phyloP scores from a whole-genome alignment of 2,797 vertebrate species.

The Potorous gilbertii region DNA sequence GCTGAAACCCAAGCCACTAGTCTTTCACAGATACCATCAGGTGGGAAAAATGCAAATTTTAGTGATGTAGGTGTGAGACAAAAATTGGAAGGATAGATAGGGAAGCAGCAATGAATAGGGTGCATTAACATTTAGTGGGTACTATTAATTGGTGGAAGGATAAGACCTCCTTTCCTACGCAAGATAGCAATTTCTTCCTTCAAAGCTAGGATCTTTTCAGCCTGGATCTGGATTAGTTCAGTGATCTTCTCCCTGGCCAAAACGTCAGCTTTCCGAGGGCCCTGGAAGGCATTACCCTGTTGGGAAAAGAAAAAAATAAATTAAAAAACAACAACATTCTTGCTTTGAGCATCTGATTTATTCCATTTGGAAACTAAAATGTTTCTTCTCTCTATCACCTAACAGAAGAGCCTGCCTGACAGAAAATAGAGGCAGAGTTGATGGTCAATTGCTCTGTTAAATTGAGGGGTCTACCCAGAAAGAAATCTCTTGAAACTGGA shows the following conservation, averaged over 20 bases:
- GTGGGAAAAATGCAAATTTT: background rate
- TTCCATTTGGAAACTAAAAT: constrained; percentile 24
- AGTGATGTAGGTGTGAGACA: background rate
- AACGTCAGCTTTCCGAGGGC: constrained; percentile 74
- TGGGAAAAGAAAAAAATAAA: constrained; percentile 16
- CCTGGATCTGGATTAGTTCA: constrained; percentile 79
- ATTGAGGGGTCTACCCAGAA: background rate
- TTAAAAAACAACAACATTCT: background rate
- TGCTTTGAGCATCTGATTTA: background rate
- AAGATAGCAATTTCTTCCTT: constrained; percentile 85
- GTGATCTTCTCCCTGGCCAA: constrained; percentile 83
- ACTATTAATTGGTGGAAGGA: constrained; percentile 81
- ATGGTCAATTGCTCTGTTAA: background rate
- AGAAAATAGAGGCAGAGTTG: background rate
- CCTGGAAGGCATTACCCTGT: constrained; percentile 87
- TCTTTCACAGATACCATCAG: background rate
- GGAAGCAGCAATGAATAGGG: background rate
- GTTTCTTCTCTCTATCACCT: background rate
- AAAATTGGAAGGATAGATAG: constrained; percentile 10
- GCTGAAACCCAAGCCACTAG: background rate
- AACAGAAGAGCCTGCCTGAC: background rate
- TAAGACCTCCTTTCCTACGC: constrained; percentile 83
- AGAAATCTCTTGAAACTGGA: background rate
- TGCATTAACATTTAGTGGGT: constrained; percentile 30
- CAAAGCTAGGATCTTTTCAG: constrained; percentile 79